Base-by-base conservation (phyloP, 2,888 invertebrate genomes). In the Cryptus armator region DNA sequence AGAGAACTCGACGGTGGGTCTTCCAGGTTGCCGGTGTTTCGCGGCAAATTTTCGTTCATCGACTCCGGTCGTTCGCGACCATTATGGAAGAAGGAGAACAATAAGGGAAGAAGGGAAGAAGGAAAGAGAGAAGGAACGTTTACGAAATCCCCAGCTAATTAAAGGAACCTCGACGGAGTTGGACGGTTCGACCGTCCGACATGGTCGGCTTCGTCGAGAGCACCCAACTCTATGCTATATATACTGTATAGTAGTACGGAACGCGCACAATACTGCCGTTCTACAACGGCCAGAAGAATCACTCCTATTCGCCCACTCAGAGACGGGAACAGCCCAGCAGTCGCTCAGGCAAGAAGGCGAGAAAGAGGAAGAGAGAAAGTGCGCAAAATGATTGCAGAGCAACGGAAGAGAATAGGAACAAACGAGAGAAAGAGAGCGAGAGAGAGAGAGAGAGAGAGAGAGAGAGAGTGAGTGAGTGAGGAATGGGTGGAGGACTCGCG, bases 131-230 rank as follows among this genome's bases (percentile, higher is more conserved):
- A 68, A 53, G 83, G 64, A 79, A 77, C 75, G 72, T 74, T 77
- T 70, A 86, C 90, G 88, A 90, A 90, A 91, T 91, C 90, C 90
- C 90, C 89, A 89, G 89, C 91, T 92, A 92, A 92, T 92, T 92
- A 91, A 91, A 92, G 90, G 88, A 89, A 89, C 86, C 87, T 81
- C 86, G 87, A 85, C 86, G 86, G 84, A 84, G 86, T 78, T 84
- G 85, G 62, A 66, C 29, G 62, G 64, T 56, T 53, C 48, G 67
- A 67, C 53, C 62, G 37, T 64, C 64, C 46, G 56, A 76, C 76
- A 70, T 62, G 75, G 64, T 76, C 67, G 71, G 71, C 46, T 66
- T 64, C 81, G 75, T 62, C 59, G 59, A 43, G 48, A 43, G 43
- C 37, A 64, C 46, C 53, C 37, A 16, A 46, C 76, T 46, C 70